Percentiles rank a stretch among this genome's conserved stretches.
phyloP scores from a whole-genome alignment of 1,140 invertebrate genomes.

The Myzus persicae region DNA sequence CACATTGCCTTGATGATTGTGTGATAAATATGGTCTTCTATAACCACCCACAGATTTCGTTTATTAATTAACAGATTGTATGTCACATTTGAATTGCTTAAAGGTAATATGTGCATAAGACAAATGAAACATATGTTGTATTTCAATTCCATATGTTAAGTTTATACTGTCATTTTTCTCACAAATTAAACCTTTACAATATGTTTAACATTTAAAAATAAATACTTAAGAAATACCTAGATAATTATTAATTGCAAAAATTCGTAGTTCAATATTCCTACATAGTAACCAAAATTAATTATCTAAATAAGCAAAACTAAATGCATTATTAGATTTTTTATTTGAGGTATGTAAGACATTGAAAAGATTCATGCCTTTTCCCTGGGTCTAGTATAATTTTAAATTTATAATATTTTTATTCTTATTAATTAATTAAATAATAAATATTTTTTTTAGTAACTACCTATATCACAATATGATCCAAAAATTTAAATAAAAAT shows the following conservation, averaged over 20 bases:
- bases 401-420: background rate
- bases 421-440: background rate
- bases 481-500: background rate
- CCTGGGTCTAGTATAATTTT: background rate
- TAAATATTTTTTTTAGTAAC: background rate
- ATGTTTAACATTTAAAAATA: background rate
- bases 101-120: background rate
- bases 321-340: background rate
- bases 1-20: background rate
- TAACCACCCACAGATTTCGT: background rate
- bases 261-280: background rate
- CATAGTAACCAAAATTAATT: background rate
- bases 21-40: background rate
- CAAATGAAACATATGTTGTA: background rate
- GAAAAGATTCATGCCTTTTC: background rate
- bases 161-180: background rate
- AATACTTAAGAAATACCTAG: background rate
- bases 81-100: background rate
- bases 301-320: background rate
- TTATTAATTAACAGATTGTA: background rate
- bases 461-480: background rate
- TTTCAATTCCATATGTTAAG: conserved; percentile 22
- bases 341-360: background rate
- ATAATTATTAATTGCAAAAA: background rate
- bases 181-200: background rate